phyloP scores from a whole-genome alignment of 2,888 invertebrate species.

The Apodemia hepburni region DNA sequence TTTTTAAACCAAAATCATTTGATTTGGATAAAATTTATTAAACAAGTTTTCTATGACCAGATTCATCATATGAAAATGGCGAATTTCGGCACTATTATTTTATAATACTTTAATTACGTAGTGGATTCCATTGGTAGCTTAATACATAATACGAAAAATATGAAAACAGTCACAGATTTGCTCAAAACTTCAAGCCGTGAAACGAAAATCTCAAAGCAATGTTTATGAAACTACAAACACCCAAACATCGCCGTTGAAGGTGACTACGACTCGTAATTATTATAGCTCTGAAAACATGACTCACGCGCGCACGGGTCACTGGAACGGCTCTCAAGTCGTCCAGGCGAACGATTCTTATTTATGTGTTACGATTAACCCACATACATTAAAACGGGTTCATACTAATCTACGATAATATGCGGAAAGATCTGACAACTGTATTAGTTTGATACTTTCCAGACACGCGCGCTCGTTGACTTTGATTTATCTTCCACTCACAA shows the following conservation, averaged over 20 bases:
- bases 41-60: no score
- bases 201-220: neutral
- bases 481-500: neutral
- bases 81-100: no score
- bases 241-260: conserved; percentile 24
- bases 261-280: conserved; percentile 28
- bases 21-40: no score
- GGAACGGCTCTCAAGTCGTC: conserved; percentile 46
- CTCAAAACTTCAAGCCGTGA: neutral
- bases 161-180: no score
- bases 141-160: no score
- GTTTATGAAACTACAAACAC: conserved; percentile 21
- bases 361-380: conserved; percentile 63
- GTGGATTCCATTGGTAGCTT: no score
- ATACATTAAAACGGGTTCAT: conserved; percentile 35
- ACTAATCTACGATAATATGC: conserved; percentile 39
- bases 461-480: neutral
- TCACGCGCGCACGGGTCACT: conserved; percentile 49
- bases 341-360: conserved; percentile 41
- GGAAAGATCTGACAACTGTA: conserved; percentile 40
- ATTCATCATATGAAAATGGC: no score
- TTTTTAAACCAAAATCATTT: no score
- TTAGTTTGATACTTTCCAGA: conserved; percentile 31
- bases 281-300: conserved; percentile 50
- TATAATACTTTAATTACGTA: no score